Evolutionary conservation across 2,888 invertebrate species (phyloP).

Genomic region (Tuta absoluta): DNA sequence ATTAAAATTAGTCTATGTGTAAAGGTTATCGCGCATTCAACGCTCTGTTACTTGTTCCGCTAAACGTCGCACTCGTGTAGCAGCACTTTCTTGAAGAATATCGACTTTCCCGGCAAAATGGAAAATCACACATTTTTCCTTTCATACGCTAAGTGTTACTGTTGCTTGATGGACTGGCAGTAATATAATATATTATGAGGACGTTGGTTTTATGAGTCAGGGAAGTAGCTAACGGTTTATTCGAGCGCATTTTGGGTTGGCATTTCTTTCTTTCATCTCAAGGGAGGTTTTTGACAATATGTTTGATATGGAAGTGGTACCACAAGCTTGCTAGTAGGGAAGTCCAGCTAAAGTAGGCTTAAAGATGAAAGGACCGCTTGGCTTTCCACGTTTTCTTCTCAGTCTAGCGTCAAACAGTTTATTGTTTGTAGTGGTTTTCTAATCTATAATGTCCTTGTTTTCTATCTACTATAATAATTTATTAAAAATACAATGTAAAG

Average conservation of each 20-base stretch:
- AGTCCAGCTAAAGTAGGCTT: too few relatives aligned
- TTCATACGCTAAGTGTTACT: conserved; percentile 24
- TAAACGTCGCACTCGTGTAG: conserved; percentile 17
- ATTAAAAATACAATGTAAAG: too few relatives aligned
- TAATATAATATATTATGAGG: conserved; percentile 14
- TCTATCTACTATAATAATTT: too few relatives aligned
- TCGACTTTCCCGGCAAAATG: conserved; percentile 7
- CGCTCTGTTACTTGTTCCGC: conserved; percentile 12
- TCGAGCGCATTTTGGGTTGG: neutral
- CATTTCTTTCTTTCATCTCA: neutral
- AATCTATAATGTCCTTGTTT: too few relatives aligned
- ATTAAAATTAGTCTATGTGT: neutral
- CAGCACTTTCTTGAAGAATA: conserved; percentile 24
- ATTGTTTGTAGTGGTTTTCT: too few relatives aligned
- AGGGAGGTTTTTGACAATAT: too few relatives aligned
- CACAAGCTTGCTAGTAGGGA: too few relatives aligned
- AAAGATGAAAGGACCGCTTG: too few relatives aligned
- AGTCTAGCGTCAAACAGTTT: too few relatives aligned
- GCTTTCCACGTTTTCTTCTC: too few relatives aligned
- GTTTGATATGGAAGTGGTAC: too few relatives aligned
- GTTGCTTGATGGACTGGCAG: conserved; percentile 19
- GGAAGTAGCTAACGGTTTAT: conserved; percentile 4
- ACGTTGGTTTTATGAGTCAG: neutral
- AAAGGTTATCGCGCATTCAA: conserved; percentile 15
- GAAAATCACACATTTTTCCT: conserved; percentile 19